A percentile compares a stretch with the other conserved stretches of the same genome.
phyloP scores from a whole-genome alignment of 2,797 vertebrate genomes.

The Melanotaenia maccullochi region DNA sequence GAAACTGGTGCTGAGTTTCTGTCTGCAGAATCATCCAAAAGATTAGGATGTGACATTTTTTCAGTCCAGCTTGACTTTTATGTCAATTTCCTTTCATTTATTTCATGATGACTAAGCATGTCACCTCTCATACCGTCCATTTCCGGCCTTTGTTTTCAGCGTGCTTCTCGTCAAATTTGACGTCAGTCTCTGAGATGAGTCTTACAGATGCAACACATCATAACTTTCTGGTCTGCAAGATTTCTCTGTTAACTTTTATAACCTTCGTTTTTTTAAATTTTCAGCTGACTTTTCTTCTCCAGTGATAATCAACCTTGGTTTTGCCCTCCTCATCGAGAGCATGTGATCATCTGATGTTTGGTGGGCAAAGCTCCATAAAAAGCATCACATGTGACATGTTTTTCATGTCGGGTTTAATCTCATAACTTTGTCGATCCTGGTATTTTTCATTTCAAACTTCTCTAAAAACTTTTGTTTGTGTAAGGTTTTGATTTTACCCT shows the following conservation, averaged over 20 bases:
- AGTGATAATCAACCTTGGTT: too few relatives aligned
- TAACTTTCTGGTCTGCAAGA: neutral
- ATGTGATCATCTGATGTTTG: too few relatives aligned
- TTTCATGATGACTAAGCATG: conserved; percentile 53
- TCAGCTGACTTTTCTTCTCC: too few relatives aligned
- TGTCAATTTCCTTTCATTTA: conserved; percentile 40
- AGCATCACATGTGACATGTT: conserved; percentile 13
- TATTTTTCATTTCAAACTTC: neutral
- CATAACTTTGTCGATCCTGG: conserved; percentile 1
- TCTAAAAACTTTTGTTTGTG: too few relatives aligned
- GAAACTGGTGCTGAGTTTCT: neutral
- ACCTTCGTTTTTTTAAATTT: too few relatives aligned
- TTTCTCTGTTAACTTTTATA: too few relatives aligned
- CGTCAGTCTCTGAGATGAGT: conserved; percentile 27
- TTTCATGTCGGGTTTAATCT: conserved; percentile 6
- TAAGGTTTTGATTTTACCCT: too few relatives aligned
- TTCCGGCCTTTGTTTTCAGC: conserved; percentile 62
- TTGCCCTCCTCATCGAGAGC: too few relatives aligned
- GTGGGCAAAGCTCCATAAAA: neutral
- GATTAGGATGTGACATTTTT: conserved; percentile 36
- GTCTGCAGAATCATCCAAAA: conserved; percentile 1
- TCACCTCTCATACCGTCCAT: conserved; percentile 22
- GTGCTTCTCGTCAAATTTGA: conserved; percentile 32
- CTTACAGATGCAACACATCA: neutral
- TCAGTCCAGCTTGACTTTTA: conserved; percentile 16